Evolutionary conservation across 2,113 vertebrate genomes (phyloP).

Genomic region (Turdus rufiventris): DNA sequence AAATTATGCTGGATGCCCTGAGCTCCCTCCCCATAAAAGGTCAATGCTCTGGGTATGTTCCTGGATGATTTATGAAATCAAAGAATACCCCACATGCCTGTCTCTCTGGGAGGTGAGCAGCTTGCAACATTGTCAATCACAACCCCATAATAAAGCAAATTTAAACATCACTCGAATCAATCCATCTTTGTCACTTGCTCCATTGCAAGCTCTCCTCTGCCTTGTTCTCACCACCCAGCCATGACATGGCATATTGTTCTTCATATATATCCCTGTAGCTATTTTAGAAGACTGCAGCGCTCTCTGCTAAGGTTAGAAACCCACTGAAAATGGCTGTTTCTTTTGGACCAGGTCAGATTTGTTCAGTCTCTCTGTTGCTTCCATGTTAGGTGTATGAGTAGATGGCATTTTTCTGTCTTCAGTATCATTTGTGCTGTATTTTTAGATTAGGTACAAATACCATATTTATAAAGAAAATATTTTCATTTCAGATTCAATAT

Average conservation of each 20-base stretch:
- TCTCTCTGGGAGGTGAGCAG: conserved; percentile 61
- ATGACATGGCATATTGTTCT: conserved; percentile 12
- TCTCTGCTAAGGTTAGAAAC: background rate
- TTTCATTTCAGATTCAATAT: background rate
- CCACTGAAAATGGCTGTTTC: background rate
- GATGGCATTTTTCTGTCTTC: background rate
- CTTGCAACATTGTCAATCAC: conserved; percentile 41
- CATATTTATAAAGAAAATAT: background rate
- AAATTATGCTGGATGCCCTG: conserved; percentile 70
- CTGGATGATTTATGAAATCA: conserved; percentile 65
- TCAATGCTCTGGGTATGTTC: conserved; percentile 41
- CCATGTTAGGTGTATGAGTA: background rate
- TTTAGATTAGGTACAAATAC: background rate
- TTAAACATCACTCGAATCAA: conserved; percentile 46
- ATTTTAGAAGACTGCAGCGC: background rate
- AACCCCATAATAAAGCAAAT: conserved; percentile 33
- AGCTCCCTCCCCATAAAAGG: conserved; percentile 43
- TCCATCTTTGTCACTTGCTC: conserved; percentile 1
- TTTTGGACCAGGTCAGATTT: background rate
- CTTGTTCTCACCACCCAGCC: conserved; percentile 39
- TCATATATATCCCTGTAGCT: background rate
- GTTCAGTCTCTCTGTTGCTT: background rate
- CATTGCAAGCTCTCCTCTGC: background rate
- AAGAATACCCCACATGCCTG: conserved; percentile 43
- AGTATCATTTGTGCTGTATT: background rate